Percentiles rank a stretch among this genome's conserved stretches.
phyloP scores from a whole-genome alignment of 2,113 vertebrate species.

The Struthio camelus region DNA sequence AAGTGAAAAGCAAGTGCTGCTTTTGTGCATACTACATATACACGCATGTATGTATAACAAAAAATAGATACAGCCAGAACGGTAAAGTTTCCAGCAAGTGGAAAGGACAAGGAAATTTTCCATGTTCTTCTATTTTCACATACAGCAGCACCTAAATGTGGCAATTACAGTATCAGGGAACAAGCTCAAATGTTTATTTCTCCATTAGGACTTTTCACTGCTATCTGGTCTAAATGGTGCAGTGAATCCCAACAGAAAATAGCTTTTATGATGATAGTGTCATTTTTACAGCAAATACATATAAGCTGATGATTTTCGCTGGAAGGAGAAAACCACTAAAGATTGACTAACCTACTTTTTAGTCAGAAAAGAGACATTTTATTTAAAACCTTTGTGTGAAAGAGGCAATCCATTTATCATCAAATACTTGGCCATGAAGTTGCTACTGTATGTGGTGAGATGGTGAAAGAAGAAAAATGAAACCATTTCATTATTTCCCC shows the following conservation, averaged over 20 bases:
- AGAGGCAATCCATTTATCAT: conserved; percentile 41
- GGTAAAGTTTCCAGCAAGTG: neutral
- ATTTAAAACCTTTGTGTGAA: conserved; percentile 47
- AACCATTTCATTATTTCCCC: conserved; percentile 20
- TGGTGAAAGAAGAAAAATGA: conserved; percentile 31
- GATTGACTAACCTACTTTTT: conserved; percentile 44
- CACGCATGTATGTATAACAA: neutral
- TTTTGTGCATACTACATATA: neutral
- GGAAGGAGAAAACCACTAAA: conserved; percentile 47
- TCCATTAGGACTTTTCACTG: conserved; percentile 47
- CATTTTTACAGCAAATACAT: conserved; percentile 54
- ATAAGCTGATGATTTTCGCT: conserved; percentile 39
- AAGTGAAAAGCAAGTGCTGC: neutral
- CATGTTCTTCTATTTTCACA: conserved; percentile 44
- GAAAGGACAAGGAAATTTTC: conserved; percentile 31
- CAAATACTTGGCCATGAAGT: conserved; percentile 34
- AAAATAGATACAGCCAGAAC: neutral
- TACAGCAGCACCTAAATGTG: conserved; percentile 35
- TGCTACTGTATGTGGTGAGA: neutral
- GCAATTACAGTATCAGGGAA: conserved; percentile 43
- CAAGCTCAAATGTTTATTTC: conserved; percentile 59
- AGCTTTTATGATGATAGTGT: conserved; percentile 52
- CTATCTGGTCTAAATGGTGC: conserved; percentile 49
- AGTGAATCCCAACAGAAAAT: conserved; percentile 53
- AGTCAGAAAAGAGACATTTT: neutral